Evolutionary conservation across 2,888 invertebrate species (phyloP).

Genomic region (Drosophila anomelani): DNA sequence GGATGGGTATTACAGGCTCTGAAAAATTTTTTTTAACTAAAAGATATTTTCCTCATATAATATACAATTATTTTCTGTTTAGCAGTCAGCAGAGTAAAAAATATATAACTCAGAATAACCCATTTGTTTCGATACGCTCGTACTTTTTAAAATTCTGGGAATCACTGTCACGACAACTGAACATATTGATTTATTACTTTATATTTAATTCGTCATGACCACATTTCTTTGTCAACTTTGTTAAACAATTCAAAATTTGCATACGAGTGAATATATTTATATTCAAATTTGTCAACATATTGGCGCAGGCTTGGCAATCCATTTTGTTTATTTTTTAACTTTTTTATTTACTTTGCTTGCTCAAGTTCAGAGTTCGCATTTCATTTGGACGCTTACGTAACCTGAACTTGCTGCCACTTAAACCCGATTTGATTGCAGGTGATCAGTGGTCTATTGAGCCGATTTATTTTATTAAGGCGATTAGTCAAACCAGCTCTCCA

Average conservation of each 20-base stretch:
- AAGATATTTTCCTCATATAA: too few relatives aligned
- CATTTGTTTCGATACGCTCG: neutral
- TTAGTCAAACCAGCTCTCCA: constrained; percentile 14
- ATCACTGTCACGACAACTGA: neutral
- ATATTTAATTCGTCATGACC: constrained; percentile 32
- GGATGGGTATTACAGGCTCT: neutral
- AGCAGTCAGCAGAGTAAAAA: too few relatives aligned
- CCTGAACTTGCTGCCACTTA: constrained; percentile 5
- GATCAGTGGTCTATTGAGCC: constrained; percentile 17
- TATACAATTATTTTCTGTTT: too few relatives aligned
- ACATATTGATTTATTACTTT: constrained; percentile 31
- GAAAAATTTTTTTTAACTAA: too few relatives aligned
- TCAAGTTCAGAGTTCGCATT: constrained; percentile 56
- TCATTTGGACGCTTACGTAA: constrained; percentile 16
- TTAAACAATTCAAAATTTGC: constrained; percentile 31
- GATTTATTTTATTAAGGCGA: constrained; percentile 24
- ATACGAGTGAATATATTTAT: constrained; percentile 17
- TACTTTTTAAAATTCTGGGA: constrained; percentile 7
- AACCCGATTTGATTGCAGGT: constrained; percentile 14
- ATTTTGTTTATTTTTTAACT: constrained; percentile 29
- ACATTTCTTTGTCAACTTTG: constrained; percentile 25
- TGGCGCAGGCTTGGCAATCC: constrained; percentile 9
- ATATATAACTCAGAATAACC: neutral
- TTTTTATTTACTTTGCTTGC: neutral
- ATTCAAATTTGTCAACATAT: constrained; percentile 40